Base-by-base conservation (phyloP, 2,888 invertebrate species). In the Sarcophaga subvicina region DNA sequence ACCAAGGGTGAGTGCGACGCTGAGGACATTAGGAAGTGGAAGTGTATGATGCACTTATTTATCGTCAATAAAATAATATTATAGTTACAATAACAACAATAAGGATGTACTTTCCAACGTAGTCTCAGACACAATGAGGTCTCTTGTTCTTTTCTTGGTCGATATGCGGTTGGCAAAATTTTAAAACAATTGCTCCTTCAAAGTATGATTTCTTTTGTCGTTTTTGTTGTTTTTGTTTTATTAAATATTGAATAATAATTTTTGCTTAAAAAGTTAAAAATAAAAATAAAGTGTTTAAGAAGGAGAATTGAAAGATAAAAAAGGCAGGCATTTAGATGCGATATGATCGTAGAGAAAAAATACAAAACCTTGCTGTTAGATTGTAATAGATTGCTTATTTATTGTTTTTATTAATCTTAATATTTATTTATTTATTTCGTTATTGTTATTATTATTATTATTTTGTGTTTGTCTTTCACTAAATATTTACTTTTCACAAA, bases 51-150 rank as follows among this genome's bases (percentile, higher is more conserved):
- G 66, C 71, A 80, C 80, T 83, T 86, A 83, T 83, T 83, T 80
- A 66, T 83, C 76, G 71, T 78, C 80, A 86, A 86, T 77, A 86
- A 83, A 80, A 77, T 81, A 73, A 80, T 72, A 72, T 60, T 27
- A 49, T 12, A 54, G 37, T 54, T 66, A 64, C 64, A 66, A 64
- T 64, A 76, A 64, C 27, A 76, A 76, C 25, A 66, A 70, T 67
- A 60, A 80, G 67, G 77, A 73, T 75, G 69, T 64, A 54, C 37
- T 64, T 80, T 85, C 62, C 17, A 12, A 37, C 4, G 54, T 20
- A 54, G 69, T 4, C 37, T 37, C n/a, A 27, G 72, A 62, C 22
- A 62, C 12, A 77, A 72, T 22, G 12, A 63, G 25, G 73, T 67
- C 67, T 67, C 59, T 75, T 75, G 12, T 63, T 63, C 20, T 47